Evolutionary conservation across 2,797 vertebrate species (phyloP).

Genomic region (Notolabrus celidotus): DNA sequence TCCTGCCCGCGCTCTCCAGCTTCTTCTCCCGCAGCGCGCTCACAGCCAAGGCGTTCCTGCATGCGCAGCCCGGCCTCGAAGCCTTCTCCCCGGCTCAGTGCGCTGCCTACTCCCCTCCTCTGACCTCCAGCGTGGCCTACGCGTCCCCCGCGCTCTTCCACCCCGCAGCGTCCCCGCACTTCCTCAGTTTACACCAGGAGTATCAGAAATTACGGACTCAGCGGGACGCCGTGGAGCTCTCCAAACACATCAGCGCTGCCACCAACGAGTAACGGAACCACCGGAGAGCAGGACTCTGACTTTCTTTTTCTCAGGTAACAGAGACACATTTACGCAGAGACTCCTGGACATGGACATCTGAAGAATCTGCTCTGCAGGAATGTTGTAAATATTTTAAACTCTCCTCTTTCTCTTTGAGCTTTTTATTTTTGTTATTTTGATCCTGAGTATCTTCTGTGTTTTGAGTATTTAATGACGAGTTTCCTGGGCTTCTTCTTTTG

Average conservation of each 20-base stretch:
- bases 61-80: constrained; percentile 72
- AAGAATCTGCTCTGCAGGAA: constrained; percentile 46
- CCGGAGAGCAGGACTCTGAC: constrained; percentile 28
- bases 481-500: constrained; percentile 67
- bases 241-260: constrained; percentile 63
- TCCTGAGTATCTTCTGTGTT: constrained; percentile 48
- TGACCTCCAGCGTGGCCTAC: constrained; percentile 70
- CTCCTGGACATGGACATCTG: constrained; percentile 17
- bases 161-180: constrained; percentile 76
- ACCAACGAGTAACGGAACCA: constrained; percentile 35
- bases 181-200: constrained; percentile 81
- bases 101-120: constrained; percentile 63
- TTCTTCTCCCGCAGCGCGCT: constrained; percentile 83
- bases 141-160: constrained; percentile 77
- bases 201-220: constrained; percentile 82
- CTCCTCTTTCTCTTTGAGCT: constrained; percentile 9
- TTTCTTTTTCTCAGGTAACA: constrained; percentile 80
- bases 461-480: constrained; percentile 81
- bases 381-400: constrained; percentile 60
- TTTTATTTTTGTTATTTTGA: constrained; percentile 22
- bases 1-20: constrained; percentile 84
- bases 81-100: constrained; percentile 72
- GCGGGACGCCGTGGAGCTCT: constrained; percentile 62
- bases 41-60: constrained; percentile 81
- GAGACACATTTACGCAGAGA: constrained; percentile 43